Evolutionary conservation across 2,888 invertebrate genomes (phyloP), one percentile per base, ranked within the genome.

Genomic region (Synanthedon vespiformis): DNA sequence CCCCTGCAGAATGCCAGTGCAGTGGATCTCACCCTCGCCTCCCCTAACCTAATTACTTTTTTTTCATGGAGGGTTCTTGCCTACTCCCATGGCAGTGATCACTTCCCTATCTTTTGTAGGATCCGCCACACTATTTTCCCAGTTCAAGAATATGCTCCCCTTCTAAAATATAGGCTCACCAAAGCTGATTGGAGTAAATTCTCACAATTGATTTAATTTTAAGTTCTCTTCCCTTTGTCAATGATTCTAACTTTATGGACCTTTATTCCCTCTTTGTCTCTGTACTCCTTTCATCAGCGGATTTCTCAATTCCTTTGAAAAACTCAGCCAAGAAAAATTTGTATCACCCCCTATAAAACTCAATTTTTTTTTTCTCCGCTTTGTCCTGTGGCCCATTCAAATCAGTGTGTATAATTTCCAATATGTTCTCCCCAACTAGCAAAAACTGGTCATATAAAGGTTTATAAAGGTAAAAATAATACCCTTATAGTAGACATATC

Each of bases 261-360:
- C 5, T 5, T 1, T 27, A 27, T 27, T 27, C 27, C 27, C 27
- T 27, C 4, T 27, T 27, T 27, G 6, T 27, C 5, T 5, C 1
- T 1, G 5, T 6, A 1, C 27, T 27, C 5, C 0, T 27, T 4
- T 27, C 27, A 0, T 27, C 27, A 3, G 27, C 6, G 0, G 27
- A 27, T 3, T 4, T 1, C 1, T 27, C 27, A 27, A 27, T 27
- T 6, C 27, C 27, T 18, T 13, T 47, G 10, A 54, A 54, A 47
- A 54, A 54, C 2, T 14, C 51, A n/a, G 44, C 49, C 11, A 5
- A 8, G 5, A 10, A 16, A 3, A 54, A 54, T n/a, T 13, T 54
- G n/a, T 14, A 10, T 54, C 51, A n/a, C 54, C 54, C 2, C 51
- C 54, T 2, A n/a, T n/a, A n/a, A n/a, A n/a, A n/a, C n/a, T n/a